phyloP scores from a whole-genome alignment of 35 echinoderm and acorn worm species.

The Chiridota heheva region DNA sequence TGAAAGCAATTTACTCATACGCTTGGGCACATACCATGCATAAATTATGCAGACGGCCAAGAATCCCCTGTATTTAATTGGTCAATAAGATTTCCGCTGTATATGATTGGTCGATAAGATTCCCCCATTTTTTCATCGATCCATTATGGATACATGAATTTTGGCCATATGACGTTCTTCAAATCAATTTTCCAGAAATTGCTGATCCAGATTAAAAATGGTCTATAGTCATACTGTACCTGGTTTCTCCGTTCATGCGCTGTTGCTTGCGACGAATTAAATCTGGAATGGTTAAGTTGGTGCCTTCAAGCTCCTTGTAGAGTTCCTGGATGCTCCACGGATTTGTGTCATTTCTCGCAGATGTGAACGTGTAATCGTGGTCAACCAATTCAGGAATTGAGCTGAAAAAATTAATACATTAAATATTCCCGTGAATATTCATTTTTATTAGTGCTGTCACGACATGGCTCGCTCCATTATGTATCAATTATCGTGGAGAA shows the following conservation, averaged over 20 bases:
- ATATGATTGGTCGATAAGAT: not conserved
- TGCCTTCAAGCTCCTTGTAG: constrained; percentile 47
- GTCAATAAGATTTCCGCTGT: not conserved
- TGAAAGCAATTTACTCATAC: too few species aligned
- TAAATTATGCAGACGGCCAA: not conserved
- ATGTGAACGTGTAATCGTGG: too few species aligned
- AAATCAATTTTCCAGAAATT: too few species aligned
- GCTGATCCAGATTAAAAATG: not conserved
- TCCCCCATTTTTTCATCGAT: not conserved
- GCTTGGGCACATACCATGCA: too few species aligned
- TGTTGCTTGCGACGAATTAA: constrained; percentile 25
- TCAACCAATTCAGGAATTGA: too few species aligned
- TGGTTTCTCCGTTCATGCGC: constrained; percentile 19
- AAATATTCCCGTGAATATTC: too few species aligned
- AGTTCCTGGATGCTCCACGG: constrained; percentile 50
- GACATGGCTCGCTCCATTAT: too few species aligned
- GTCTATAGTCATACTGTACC: not conserved
- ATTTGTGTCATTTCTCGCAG: constrained; percentile 22
- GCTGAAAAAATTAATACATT: too few species aligned
- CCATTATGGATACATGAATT: too few species aligned
- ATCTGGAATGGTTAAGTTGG: constrained; percentile 7
- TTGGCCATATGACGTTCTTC: too few species aligned
- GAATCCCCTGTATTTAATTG: not conserved
- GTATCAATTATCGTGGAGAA: too few species aligned
- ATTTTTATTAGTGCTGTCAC: too few species aligned